These are phyloP conservation scores for Garra rufa DNA, from an alignment of 2,113 vertebrate genomes.

Conservation along the genomic window DNA sequence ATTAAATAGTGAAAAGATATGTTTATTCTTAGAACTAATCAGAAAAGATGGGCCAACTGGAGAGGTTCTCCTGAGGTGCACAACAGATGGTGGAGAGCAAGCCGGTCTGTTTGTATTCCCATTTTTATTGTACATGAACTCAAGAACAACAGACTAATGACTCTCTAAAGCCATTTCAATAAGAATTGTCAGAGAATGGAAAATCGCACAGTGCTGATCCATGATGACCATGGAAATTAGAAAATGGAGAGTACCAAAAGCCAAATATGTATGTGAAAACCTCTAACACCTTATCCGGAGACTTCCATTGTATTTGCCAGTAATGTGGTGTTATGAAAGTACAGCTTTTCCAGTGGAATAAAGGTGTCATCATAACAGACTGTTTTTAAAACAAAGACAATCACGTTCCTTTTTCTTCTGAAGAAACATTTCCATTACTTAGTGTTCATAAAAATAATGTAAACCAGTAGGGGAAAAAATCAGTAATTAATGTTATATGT, in stretches of 20 bases:
- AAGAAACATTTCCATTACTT: neutral
- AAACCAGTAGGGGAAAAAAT: neutral
- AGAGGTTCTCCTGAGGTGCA: neutral
- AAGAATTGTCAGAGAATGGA: neutral
- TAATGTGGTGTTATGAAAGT: neutral
- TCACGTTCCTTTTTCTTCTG: neutral
- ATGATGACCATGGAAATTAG: neutral
- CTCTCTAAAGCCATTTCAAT: neutral
- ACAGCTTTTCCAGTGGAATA: neutral
- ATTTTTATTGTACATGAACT: neutral
- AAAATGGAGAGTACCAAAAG: neutral
- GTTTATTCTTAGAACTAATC: conserved; percentile 13
- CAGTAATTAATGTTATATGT: too few relatives aligned
- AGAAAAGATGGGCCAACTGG: neutral
- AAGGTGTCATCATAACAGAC: neutral
- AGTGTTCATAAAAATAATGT: neutral
- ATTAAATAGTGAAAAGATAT: neutral
- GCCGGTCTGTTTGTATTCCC: neutral
- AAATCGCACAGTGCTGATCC: neutral
- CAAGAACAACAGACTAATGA: too few relatives aligned
- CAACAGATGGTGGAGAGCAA: neutral
- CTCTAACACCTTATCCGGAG: neutral
- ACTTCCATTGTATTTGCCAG: neutral
- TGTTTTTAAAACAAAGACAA: neutral
- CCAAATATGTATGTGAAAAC: neutral